Evolutionary conservation across 1,140 invertebrate genomes (phyloP).

Genomic region (Orchesella cincta): DNA sequence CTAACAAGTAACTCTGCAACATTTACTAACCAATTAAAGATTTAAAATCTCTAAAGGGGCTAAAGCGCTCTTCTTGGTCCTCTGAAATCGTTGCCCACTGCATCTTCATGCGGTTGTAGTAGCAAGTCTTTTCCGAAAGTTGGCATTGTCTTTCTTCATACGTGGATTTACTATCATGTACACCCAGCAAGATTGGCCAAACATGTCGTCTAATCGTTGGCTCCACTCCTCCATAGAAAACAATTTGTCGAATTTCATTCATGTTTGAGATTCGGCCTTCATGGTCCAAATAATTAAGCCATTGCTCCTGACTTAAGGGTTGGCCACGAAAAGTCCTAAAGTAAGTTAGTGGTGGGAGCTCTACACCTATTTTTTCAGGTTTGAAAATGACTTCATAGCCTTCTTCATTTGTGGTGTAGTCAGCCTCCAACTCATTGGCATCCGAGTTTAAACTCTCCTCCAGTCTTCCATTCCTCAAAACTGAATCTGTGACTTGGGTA

Average conservation of each 20-base stretch:
- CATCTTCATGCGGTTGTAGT: conserved; percentile 93
- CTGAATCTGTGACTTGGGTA: conserved; percentile 10
- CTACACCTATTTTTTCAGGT: conserved; percentile 53
- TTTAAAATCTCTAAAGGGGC: conserved; percentile 85
- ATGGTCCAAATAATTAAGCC: conserved; percentile 73
- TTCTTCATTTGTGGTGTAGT: conserved; percentile 50
- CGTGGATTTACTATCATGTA: conserved; percentile 82
- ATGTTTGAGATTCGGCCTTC: conserved; percentile 74
- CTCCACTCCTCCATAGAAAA: conserved; percentile 79
- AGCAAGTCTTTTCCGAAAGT: conserved; percentile 72
- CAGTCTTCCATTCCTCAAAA: conserved; percentile 10
- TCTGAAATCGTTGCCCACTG: conserved; percentile 91
- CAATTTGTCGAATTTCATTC: conserved; percentile 72
- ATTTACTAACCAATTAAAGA: conserved; percentile 90
- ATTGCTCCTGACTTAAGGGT: conserved; percentile 68
- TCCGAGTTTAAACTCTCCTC: conserved; percentile 5
- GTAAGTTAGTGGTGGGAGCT: conserved; percentile 56
- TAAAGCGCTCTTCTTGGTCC: conserved; percentile 85
- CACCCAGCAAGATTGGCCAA: conserved; percentile 93
- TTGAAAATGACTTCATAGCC: conserved; percentile 69
- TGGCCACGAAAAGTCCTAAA: conserved; percentile 61
- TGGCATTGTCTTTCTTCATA: conserved; percentile 68
- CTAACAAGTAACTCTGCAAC: too few species aligned
- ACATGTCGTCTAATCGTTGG: conserved; percentile 76
- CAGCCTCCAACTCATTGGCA: conserved; percentile 34